Evolutionary conservation across 2,888 invertebrate species (phyloP).

Genomic region (Tenthredo amoena): DNA sequence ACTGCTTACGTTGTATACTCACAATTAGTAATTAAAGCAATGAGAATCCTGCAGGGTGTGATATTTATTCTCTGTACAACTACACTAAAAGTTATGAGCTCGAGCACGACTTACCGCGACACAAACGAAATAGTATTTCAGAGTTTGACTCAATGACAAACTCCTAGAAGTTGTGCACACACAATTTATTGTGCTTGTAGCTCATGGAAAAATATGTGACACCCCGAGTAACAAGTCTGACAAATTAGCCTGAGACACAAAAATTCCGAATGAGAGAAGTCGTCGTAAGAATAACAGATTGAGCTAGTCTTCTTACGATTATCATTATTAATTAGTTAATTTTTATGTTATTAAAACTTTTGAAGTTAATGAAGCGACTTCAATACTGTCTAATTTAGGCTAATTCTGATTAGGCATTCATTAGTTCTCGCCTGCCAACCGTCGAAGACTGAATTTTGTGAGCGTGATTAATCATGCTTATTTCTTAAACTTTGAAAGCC

Average conservation of each 20-base stretch:
- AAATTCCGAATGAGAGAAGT: background rate
- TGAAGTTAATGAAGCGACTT: slow-evolving; percentile 15
- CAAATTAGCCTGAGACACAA: background rate
- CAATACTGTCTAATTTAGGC: slow-evolving; percentile 15
- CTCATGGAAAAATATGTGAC: background rate
- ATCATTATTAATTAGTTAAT: background rate
- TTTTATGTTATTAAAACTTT: slow-evolving; percentile 17
- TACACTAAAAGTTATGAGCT: background rate
- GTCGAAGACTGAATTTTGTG: background rate
- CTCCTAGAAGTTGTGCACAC: background rate
- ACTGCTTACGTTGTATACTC: slow-evolving; percentile 4
- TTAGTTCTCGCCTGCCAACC: slow-evolving; percentile 22
- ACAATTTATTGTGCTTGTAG: background rate
- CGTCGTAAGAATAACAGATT: background rate
- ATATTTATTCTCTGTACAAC: slow-evolving; percentile 2
- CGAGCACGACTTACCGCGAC: background rate
- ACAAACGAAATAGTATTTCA: slow-evolving; percentile 14
- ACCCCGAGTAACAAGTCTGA: background rate
- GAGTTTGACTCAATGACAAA: background rate
- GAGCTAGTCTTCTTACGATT: background rate
- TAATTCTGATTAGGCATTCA: slow-evolving; percentile 32
- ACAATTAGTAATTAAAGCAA: slow-evolving; percentile 4
- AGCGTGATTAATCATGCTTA: slow-evolving; percentile 33
- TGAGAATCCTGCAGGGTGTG: background rate
- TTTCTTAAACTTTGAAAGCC: slow-evolving; percentile 11